A percentile compares a stretch with the other conserved stretches of the same genome.
Evolutionary conservation across 2,797 vertebrate species (phyloP).

Genomic region (Chrysolophus pictus): DNA sequence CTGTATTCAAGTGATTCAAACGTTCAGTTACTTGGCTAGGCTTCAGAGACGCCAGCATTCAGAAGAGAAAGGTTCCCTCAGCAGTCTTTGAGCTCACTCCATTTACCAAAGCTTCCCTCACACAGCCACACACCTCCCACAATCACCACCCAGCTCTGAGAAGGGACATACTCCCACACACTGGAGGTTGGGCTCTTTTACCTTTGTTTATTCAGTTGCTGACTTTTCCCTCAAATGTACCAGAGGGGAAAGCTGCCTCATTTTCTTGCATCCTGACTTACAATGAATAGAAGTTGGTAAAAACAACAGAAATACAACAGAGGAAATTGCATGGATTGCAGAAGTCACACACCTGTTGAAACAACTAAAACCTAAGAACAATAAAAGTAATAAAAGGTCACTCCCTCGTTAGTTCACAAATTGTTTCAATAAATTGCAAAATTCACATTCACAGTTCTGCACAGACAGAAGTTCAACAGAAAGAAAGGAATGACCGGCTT

Average conservation of each 20-base stretch:
- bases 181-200: background rate
- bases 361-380: background rate
- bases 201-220: background rate
- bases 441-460: background rate
- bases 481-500: background rate
- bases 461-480: background rate
- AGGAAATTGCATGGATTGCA: background rate
- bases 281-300: background rate
- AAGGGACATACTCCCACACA: accelerated
- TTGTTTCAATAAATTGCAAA: background rate
- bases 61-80: accelerated
- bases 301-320: background rate
- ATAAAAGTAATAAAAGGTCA: background rate
- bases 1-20: background rate
- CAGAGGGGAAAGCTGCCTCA: slow-evolving; percentile 20
- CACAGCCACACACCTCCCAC: background rate
- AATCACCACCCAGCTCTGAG: background rate
- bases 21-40: background rate
- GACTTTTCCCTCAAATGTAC: background rate
- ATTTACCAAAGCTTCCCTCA: background rate
- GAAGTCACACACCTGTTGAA: background rate
- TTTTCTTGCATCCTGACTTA: background rate
- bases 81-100: background rate
- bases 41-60: background rate
- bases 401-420: background rate